Percentiles rank a stretch among this genome's conserved stretches.
Evolutionary conservation across 1,140 invertebrate genomes (phyloP).

Genomic region (Diabrotica undecimpunctata): DNA sequence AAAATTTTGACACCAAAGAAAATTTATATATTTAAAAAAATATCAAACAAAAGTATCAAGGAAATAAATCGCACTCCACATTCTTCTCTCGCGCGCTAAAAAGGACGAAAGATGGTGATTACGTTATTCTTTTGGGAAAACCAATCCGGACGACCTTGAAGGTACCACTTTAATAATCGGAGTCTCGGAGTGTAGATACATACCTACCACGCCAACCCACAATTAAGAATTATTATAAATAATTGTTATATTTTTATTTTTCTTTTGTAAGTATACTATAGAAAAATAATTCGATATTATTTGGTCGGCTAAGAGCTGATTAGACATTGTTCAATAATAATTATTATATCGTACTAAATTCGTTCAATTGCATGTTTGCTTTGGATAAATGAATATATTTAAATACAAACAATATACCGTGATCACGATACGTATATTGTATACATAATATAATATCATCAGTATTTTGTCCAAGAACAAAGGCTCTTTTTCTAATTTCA

Average conservation of each 20-base stretch:
- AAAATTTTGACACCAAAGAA: background rate
- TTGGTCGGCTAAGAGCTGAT: no score
- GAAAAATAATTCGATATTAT: no score
- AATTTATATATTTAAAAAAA: background rate
- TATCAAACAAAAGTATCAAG: slow-evolving; percentile 4
- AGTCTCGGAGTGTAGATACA: background rate
- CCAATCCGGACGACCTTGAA: slow-evolving; percentile 7
- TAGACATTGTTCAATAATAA: no score
- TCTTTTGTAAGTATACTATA: no score
- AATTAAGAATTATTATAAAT: background rate
- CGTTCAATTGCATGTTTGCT: no score
- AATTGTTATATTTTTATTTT: slow-evolving; percentile 7
- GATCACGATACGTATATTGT: no score
- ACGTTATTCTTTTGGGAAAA: slow-evolving; percentile 12
- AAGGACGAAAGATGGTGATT: background rate
- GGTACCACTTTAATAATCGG: background rate
- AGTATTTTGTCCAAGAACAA: no score
- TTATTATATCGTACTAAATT: no score
- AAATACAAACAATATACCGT: no score
- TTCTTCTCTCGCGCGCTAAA: background rate
- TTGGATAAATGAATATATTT: no score
- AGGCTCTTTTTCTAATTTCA: no score
- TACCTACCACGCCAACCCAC: background rate
- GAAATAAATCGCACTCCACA: slow-evolving; percentile 7
- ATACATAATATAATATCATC: no score